phyloP scores from a whole-genome alignment of 2,113 vertebrate genomes.

The Caranx ignobilis region DNA sequence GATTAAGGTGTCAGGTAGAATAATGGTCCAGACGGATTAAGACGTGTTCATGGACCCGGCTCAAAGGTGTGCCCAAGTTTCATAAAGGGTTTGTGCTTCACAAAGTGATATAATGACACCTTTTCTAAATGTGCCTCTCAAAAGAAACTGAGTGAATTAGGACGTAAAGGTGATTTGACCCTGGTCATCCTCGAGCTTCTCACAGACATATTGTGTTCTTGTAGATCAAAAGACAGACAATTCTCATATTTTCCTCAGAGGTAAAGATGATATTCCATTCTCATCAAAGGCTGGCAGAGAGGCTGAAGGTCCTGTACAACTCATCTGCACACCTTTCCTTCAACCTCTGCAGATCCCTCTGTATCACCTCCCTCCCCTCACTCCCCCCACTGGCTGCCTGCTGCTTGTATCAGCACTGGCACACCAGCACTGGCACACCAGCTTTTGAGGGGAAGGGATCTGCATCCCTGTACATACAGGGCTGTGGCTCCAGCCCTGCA shows the following conservation, averaged over 20 bases:
- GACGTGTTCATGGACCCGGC: constrained; percentile 18
- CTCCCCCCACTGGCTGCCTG: constrained; percentile 4
- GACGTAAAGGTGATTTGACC: not conserved
- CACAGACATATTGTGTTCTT: not conserved
- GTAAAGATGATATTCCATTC: not conserved
- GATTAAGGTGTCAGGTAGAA: constrained; percentile 79
- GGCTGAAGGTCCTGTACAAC: not conserved
- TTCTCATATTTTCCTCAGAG: not conserved
- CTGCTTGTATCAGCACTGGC: constrained; percentile 32
- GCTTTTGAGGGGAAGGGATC: constrained; percentile 43
- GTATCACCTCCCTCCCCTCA: constrained; percentile 3
- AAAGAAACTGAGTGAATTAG: not conserved
- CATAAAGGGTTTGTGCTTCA: constrained; percentile 15
- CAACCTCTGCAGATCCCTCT: constrained; percentile 30
- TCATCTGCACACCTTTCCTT: constrained; percentile 38
- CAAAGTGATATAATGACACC: constrained; percentile 13
- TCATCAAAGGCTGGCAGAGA: too few relatives aligned
- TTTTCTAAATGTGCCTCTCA: not conserved
- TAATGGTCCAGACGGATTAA: constrained; percentile 72
- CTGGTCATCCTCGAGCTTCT: not conserved
- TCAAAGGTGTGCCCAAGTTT: constrained; percentile 35
- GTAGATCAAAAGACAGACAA: constrained; percentile 7
- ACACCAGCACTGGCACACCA: constrained; percentile 8
- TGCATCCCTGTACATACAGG: constrained; percentile 12
- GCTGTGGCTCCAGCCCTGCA: constrained; percentile 21